Conservation (phyloP, 2,888 invertebrate genomes). For the Pristionchus japonicus region DNA sequence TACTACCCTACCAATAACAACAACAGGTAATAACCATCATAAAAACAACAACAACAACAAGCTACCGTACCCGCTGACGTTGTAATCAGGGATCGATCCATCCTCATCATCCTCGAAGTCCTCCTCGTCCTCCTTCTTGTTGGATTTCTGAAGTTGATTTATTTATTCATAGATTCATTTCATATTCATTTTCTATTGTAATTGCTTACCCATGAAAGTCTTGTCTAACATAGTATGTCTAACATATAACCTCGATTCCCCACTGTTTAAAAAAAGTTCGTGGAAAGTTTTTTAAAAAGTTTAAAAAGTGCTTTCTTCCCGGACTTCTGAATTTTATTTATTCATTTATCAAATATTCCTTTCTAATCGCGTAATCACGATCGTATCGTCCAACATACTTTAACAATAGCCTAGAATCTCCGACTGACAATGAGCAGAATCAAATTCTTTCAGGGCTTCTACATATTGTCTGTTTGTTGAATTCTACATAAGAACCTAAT, state of each 20-base stretch:
- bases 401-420: background rate
- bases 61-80: conserved; percentile 32
- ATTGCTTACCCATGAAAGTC: too few relatives aligned
- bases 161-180: background rate
- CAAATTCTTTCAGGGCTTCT: too few relatives aligned
- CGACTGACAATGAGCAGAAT: too few relatives aligned
- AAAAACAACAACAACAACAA: background rate
- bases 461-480: too few relatives aligned
- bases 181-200: background rate
- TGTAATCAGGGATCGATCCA: conserved; percentile 46
- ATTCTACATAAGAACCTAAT: too few relatives aligned
- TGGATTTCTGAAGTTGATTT: background rate
- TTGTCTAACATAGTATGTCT: too few relatives aligned
- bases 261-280: too few relatives aligned
- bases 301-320: background rate
- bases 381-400: too few relatives aligned
- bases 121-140: conserved; percentile 48
- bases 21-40: too few relatives aligned
- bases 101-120: conserved; percentile 49
- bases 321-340: background rate
- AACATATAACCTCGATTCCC: too few relatives aligned
- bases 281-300: too few relatives aligned
- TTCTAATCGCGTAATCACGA: too few relatives aligned
- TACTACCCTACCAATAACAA: background rate
- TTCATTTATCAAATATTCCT: background rate